Conservation (phyloP, 2,888 invertebrate species). For the Sinelater perroti region DNA sequence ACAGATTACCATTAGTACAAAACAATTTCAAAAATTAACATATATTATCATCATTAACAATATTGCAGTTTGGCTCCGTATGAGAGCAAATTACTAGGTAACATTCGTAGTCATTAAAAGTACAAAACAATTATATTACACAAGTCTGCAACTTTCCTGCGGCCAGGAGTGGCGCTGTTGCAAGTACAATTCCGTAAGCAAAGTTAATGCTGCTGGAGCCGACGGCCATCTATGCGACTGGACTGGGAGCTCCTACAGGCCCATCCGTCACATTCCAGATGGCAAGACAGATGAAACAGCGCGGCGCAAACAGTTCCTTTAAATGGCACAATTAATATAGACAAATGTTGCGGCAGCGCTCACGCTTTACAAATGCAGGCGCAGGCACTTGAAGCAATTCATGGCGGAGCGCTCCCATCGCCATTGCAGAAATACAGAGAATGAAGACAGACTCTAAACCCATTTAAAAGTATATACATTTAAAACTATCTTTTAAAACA, state of each 20-base stretch:
- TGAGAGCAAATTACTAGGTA: slow-evolving; percentile 22
- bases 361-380: too few relatives aligned
- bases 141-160: slow-evolving; percentile 1
- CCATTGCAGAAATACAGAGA: too few relatives aligned
- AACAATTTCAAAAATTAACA: slow-evolving; percentile 27
- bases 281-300: slow-evolving; percentile 26
- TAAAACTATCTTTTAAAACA: too few relatives aligned
- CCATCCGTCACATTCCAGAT: slow-evolving; percentile 8
- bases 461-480: too few relatives aligned
- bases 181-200: slow-evolving; percentile 15
- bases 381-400: too few relatives aligned
- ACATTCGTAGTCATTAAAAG: slow-evolving; percentile 23
- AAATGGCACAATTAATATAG: slow-evolving; percentile 31
- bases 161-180: too few relatives aligned
- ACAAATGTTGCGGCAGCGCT: too few relatives aligned
- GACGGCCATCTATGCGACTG: slow-evolving; percentile 10
- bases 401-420: too few relatives aligned
- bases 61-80: slow-evolving; percentile 22
- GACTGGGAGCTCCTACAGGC: too few relatives aligned
- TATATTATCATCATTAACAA: slow-evolving; percentile 21
- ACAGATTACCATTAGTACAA: slow-evolving; percentile 24
- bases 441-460: too few relatives aligned
- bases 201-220: slow-evolving; percentile 2
- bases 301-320: slow-evolving; percentile 10
- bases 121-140: slow-evolving; percentile 4